Conservation (phyloP, 2,797 vertebrate species). For the Micrastur ruficollis region DNA sequence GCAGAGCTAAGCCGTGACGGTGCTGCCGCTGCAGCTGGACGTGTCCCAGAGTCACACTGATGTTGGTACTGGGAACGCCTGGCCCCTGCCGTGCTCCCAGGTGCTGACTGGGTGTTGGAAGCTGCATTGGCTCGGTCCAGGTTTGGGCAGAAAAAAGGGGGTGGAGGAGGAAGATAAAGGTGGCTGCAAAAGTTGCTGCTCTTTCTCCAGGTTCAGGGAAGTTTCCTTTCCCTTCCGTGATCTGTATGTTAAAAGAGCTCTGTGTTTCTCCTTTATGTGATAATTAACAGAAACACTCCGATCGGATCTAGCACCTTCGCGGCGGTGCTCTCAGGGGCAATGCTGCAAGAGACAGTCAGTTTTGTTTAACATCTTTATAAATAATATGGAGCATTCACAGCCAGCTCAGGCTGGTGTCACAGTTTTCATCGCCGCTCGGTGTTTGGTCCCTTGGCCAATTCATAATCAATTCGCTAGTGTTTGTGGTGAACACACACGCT, state of each 20-base stretch:
- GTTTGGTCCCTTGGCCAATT: neutral
- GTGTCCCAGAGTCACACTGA: neutral
- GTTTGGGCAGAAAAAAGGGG: neutral
- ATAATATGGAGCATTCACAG: neutral
- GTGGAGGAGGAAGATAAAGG: neutral
- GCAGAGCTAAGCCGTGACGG: neutral
- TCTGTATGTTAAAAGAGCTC: neutral
- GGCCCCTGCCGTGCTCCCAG: neutral
- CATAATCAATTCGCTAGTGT: neutral
- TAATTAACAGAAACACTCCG: neutral
- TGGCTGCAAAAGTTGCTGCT: neutral
- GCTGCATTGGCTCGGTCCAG: rapidly evolving
- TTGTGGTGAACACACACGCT: neutral
- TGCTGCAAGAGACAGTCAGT: neutral
- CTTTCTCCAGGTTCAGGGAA: neutral
- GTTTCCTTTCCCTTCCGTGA: neutral
- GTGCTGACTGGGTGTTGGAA: neutral
- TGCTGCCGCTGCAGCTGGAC: neutral
- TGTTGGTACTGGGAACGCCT: neutral
- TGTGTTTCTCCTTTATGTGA: neutral
- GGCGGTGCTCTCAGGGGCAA: neutral
- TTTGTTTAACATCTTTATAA: slow-evolving; percentile 13
- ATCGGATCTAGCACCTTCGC: neutral
- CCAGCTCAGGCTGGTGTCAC: neutral
- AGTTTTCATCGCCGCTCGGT: neutral